Conservation (phyloP, 1,140 invertebrate genomes). For the Lordiphosa stackelbergi region DNA sequence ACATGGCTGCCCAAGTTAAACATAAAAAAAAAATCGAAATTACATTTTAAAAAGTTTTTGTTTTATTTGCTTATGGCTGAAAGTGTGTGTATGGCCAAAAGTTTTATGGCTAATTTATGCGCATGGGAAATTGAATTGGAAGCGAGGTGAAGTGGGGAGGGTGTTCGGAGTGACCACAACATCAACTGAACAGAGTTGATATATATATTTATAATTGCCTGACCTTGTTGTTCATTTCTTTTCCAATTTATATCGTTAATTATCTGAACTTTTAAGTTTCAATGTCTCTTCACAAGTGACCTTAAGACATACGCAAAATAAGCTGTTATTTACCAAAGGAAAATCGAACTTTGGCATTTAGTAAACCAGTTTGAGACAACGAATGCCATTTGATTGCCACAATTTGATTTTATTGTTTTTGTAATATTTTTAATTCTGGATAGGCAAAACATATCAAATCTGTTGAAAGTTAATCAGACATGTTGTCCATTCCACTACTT, state of each 20-base stretch:
- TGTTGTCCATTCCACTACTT: no score
- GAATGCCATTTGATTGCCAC: no score
- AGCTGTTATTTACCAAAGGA: no score
- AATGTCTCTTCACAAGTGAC: no score
- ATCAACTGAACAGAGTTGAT: conserved; percentile 1
- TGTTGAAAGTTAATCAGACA: no score
- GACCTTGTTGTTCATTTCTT: conserved; percentile 1
- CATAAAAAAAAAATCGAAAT: conserved; percentile 44
- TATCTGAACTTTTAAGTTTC: no score
- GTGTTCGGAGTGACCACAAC: conserved; percentile 11
- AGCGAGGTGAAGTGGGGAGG: background rate
- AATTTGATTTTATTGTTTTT: no score
- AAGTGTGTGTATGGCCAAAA: conserved; percentile 26
- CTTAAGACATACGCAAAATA: no score
- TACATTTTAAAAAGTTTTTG: conserved; percentile 71
- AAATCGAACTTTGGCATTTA: no score
- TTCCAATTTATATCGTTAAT: background rate
- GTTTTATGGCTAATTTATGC: conserved; percentile 73
- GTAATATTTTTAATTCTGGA: no score
- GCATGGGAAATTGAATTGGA: conserved; percentile 53
- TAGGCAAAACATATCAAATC: no score
- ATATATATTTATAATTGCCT: background rate
- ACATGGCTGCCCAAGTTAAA: conserved; percentile 21
- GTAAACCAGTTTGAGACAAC: no score
- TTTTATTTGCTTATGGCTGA: conserved; percentile 37